Evolutionary conservation across 30 jellyfish, hydroid and myxozoan species (phyloP).

Genomic region (Mastigias papua): DNA sequence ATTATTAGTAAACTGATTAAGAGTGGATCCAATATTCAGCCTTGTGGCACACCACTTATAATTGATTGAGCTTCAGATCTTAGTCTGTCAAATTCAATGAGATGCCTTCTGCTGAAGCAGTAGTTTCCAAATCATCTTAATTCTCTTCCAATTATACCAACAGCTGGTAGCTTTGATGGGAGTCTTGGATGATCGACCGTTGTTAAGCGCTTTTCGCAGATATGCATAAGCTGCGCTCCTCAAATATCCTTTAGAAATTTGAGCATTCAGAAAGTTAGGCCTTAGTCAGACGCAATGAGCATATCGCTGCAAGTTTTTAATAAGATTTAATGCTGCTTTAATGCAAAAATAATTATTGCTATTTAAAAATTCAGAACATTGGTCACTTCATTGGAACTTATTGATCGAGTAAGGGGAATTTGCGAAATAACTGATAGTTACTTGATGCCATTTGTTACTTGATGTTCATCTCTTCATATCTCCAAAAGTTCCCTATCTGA

Average conservation of each 20-base stretch:
- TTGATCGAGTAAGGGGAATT: no score
- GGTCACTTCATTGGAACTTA: no score
- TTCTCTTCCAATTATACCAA: neutral
- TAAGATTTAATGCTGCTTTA: no score
- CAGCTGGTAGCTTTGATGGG: neutral
- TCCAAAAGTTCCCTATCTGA: no score
- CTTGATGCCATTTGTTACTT: no score
- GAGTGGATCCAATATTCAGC: neutral
- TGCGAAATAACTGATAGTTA: no score
- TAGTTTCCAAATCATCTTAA: neutral
- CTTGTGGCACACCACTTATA: neutral
- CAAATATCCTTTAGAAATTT: neutral
- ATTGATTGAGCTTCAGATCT: neutral
- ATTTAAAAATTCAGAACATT: no score
- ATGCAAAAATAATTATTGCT: no score
- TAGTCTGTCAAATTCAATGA: neutral
- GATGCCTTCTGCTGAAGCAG: neutral
- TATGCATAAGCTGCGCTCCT: neutral
- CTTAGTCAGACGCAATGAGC: no score
- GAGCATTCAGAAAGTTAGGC: no score
- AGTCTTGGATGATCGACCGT: neutral
- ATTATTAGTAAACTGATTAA: neutral
- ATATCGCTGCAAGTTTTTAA: no score
- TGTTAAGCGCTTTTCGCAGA: neutral
- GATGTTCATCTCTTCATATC: no score